Evolutionary conservation across 2,113 vertebrate species (phyloP).

Genomic region (Otolemur garnettii): DNA sequence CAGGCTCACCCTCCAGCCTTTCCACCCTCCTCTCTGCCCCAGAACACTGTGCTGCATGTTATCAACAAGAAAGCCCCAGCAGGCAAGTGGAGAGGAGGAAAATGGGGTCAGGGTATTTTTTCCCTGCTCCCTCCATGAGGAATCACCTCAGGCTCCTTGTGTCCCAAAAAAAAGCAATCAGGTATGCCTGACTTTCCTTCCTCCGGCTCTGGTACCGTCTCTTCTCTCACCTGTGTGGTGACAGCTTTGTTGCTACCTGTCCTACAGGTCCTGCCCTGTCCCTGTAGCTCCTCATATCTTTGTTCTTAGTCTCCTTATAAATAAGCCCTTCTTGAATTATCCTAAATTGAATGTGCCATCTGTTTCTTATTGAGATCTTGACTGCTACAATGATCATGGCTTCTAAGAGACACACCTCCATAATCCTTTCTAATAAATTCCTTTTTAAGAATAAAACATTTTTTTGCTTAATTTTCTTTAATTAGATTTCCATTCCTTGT

Average conservation of each 20-base stretch:
- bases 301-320: not conserved
- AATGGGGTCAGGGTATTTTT: not conserved
- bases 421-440: not conserved
- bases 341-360: not conserved
- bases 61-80: not conserved
- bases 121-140: not conserved
- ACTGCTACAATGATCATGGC: not conserved
- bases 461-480: not conserved
- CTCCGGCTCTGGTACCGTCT: not conserved
- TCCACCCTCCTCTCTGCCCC: not conserved
- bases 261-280: not conserved
- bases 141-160: not conserved
- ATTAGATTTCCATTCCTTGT: not conserved
- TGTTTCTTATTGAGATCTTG: not conserved
- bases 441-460: not conserved
- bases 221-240: not conserved
- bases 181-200: not conserved
- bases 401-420: not conserved
- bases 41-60: not conserved
- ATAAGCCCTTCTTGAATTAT: not conserved
- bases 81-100: not conserved
- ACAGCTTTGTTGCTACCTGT: not conserved
- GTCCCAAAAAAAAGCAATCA: not conserved
- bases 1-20: not conserved
- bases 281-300: not conserved